Evolutionary conservation across 2,113 vertebrate genomes (phyloP).

Genomic region (Maylandia zebra): DNA sequence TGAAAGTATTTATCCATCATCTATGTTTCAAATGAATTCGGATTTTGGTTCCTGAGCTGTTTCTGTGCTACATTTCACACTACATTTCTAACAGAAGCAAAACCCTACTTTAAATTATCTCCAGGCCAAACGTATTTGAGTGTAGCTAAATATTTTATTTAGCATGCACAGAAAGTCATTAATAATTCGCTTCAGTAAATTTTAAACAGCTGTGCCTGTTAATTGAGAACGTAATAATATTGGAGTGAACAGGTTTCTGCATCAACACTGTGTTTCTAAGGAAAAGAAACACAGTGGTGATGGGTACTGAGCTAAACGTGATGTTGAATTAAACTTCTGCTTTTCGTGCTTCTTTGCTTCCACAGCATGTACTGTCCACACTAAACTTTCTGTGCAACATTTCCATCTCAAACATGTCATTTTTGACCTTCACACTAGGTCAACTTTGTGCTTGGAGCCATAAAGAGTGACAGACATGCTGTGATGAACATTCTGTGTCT

Average conservation of each 20-base stretch:
- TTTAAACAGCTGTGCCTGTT: background rate
- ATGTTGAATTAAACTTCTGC: background rate
- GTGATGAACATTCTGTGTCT: constrained; percentile 22
- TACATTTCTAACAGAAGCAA: background rate
- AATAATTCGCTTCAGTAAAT: background rate
- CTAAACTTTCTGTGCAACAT: background rate
- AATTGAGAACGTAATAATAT: background rate
- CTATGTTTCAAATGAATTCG: background rate
- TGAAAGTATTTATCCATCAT: background rate
- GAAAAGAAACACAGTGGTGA: background rate
- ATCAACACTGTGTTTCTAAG: background rate
- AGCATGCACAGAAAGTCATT: background rate
- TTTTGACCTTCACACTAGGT: constrained; percentile 42
- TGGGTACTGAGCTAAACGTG: background rate
- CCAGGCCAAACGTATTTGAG: background rate
- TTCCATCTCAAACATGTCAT: constrained; percentile 5
- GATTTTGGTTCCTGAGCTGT: background rate
- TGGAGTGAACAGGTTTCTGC: background rate
- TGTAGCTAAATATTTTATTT: background rate
- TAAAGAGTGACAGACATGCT: constrained; percentile 1
- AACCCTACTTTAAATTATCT: background rate
- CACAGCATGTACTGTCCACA: background rate
- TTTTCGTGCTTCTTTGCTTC: background rate
- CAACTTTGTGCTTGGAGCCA: background rate
- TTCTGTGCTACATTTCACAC: background rate